These are phyloP conservation scores for Matsumurasca onukii DNA, from an alignment of 1,140 invertebrate species.

Conservation along the genomic window DNA sequence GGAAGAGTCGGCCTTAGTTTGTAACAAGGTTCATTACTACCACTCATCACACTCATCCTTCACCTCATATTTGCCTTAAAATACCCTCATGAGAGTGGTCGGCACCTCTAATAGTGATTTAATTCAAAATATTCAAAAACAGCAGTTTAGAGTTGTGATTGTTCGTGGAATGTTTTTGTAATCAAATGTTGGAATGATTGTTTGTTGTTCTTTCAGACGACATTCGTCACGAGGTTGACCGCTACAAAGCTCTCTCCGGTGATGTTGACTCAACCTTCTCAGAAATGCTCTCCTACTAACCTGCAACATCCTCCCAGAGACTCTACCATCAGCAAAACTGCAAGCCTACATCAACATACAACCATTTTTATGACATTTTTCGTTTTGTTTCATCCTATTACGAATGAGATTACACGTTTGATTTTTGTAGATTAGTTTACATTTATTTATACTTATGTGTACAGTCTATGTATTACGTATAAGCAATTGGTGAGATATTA, in stretches of 20 bases:
- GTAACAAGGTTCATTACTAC: no score
- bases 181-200: not conserved
- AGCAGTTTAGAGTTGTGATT: no score
- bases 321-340: not conserved
- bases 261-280: conserved; percentile 97
- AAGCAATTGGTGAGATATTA: conserved; percentile 22
- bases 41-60: no score
- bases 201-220: conserved; percentile 69
- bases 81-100: no score
- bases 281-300: conserved; percentile 79
- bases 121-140: no score
- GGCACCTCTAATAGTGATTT: no score
- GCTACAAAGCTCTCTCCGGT: conserved; percentile 92
- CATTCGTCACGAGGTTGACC: conserved; percentile 90
- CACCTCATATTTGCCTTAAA: no score
- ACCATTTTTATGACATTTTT: not conserved
- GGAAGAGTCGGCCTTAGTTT: no score
- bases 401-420: not conserved
- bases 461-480: conserved; percentile 18
- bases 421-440: conserved; percentile 1
- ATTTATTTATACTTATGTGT: conserved; percentile 19
- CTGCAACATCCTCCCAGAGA: not conserved
- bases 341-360: no score
- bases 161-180: no score
- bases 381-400: not conserved